These are phyloP conservation scores for Sterrhoptilus dennistouni DNA, from an alignment of 2,113 vertebrate species.

Conservation along the genomic window DNA sequence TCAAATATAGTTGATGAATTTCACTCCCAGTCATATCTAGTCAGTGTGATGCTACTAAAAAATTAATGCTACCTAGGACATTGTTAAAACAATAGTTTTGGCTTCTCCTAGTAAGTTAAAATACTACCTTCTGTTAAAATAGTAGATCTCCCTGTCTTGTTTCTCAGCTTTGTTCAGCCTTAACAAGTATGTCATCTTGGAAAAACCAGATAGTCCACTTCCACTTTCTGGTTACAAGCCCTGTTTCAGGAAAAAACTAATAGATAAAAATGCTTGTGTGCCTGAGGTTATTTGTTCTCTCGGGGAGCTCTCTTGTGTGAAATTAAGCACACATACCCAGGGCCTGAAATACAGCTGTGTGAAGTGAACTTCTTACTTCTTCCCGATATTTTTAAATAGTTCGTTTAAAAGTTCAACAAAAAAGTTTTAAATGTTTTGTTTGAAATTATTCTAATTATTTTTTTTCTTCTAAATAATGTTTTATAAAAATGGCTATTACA, in stretches of 20 bases:
- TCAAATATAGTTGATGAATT: neutral
- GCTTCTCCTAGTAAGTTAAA: neutral
- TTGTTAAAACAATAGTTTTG: neutral
- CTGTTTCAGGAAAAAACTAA: neutral
- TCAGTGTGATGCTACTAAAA: neutral
- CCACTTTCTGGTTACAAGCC: neutral
- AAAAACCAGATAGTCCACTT: neutral
- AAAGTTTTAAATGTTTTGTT: neutral
- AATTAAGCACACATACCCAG: neutral
- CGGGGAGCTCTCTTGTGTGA: neutral
- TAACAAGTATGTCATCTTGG: neutral
- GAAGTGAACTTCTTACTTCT: neutral
- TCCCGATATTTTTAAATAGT: neutral
- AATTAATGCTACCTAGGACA: fast-evolving
- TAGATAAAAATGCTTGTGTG: neutral
- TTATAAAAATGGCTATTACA: neutral
- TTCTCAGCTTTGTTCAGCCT: neutral
- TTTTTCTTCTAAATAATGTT: neutral
- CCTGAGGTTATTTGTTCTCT: neutral
- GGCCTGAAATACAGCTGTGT: neutral
- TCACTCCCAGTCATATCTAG: neutral
- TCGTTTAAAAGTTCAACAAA: too few relatives aligned
- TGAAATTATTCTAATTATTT: neutral
- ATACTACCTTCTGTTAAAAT: neutral
- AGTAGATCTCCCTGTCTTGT: neutral